phyloP scores from a whole-genome alignment of 2,113 vertebrate species.

The Sisor rabdophorus region DNA sequence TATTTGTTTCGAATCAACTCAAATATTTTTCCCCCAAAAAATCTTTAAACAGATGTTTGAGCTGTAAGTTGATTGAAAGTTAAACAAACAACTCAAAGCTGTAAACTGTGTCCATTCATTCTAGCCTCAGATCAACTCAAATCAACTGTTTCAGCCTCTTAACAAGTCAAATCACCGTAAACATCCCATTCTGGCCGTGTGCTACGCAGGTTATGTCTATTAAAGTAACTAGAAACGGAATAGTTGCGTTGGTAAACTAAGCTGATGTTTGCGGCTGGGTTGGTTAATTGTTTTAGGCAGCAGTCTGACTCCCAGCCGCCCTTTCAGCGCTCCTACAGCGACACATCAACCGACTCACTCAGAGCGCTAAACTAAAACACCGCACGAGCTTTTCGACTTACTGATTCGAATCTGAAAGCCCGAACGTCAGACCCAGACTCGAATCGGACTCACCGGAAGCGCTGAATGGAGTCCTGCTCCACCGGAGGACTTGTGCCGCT shows the following conservation, averaged over 20 bases:
- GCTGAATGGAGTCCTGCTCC: constrained; percentile 59
- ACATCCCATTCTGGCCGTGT: neutral
- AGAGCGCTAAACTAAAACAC: neutral
- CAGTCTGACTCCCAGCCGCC: neutral
- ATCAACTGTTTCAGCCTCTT: no score
- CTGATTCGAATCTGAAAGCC: neutral
- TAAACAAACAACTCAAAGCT: no score
- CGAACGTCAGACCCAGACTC: neutral
- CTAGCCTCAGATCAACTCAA: neutral
- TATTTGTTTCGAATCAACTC: no score
- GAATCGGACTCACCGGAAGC: constrained; percentile 64
- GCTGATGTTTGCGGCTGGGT: neutral
- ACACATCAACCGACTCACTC: constrained; percentile 2
- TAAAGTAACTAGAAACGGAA: neutral
- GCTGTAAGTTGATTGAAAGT: no score
- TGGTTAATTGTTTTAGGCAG: neutral
- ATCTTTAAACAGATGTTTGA: no score
- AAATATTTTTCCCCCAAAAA: no score
- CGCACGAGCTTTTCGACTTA: neutral
- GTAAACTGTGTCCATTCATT: neutral
- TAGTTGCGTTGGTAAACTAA: neutral
- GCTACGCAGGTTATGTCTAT: neutral
- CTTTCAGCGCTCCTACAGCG: neutral
- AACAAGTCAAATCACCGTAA: no score
- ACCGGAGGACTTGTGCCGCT: constrained; percentile 31